A percentile compares a stretch with the other conserved stretches of the same genome.
Evolutionary conservation across 2,888 invertebrate species (phyloP).

Genomic region (Himalopsyche kuldschensis): DNA sequence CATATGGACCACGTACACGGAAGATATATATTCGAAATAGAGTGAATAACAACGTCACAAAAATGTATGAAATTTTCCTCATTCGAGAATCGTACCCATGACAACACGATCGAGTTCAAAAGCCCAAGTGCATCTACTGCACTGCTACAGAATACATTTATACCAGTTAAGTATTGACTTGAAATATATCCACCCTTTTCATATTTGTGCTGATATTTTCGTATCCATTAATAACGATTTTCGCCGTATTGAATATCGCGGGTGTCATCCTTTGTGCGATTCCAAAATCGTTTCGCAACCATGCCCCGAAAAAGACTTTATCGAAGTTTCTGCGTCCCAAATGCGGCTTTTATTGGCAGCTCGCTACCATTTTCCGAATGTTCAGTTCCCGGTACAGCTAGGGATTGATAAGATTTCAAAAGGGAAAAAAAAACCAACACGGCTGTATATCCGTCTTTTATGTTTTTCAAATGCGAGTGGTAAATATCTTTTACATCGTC

Average conservation of each 20-base stretch:
- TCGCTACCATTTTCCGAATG: neutral
- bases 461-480: neutral
- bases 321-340: neutral
- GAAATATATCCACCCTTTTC: neutral
- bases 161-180: neutral
- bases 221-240: neutral
- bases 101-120: no score
- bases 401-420: neutral
- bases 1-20: no score
- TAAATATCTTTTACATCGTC: neutral
- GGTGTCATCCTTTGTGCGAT: neutral
- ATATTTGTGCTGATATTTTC: neutral
- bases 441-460: neutral
- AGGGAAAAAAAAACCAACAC: neutral
- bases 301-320: neutral
- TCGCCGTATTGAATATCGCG: neutral
- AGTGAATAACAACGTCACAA: no score
- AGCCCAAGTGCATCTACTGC: no score
- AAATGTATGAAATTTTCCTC: no score
- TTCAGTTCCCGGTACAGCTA: neutral
- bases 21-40: no score
- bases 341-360: neutral
- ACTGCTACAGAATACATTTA: no score
- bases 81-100: no score
- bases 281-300: neutral